Percentiles rank a stretch among this genome's conserved stretches.
These are phyloP conservation scores for Lepetodrilus schrolli DNA, from an alignment of 2,888 invertebrate species.

Conservation along the genomic window DNA sequence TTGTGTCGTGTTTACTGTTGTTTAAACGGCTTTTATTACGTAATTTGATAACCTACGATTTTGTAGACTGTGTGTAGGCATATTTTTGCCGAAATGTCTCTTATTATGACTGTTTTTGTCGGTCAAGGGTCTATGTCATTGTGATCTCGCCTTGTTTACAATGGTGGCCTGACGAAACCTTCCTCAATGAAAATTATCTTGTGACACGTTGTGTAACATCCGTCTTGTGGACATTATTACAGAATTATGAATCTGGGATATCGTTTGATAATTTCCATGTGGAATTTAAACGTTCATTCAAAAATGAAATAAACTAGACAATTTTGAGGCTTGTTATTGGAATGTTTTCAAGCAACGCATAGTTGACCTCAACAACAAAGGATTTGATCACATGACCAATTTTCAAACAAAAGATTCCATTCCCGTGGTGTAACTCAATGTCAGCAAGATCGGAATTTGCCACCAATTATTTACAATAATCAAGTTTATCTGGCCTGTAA, in stretches of 20 bases:
- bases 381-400: conserved; percentile 4
- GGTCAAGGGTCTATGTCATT: conserved; percentile 13
- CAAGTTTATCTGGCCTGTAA: too few relatives aligned
- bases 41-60: too few relatives aligned
- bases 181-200: conserved; percentile 25
- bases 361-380: conserved; percentile 20
- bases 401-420: background rate
- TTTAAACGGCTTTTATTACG: background rate
- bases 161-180: background rate
- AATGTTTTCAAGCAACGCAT: conserved; percentile 25
- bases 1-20: too few relatives aligned
- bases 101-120: background rate
- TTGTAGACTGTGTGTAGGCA: too few relatives aligned
- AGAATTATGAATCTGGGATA: background rate
- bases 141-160: conserved; percentile 12
- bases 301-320: too few relatives aligned
- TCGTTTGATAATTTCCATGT: background rate
- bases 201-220: conserved; percentile 7
- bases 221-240: background rate
- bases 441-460: conserved; percentile 10
- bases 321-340: background rate
- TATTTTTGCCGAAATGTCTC: background rate
- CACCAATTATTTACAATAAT: too few relatives aligned
- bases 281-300: background rate
- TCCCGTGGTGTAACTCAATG: background rate